phyloP scores from a whole-genome alignment of 1,140 invertebrate species.

The Drosophila ananassae region DNA sequence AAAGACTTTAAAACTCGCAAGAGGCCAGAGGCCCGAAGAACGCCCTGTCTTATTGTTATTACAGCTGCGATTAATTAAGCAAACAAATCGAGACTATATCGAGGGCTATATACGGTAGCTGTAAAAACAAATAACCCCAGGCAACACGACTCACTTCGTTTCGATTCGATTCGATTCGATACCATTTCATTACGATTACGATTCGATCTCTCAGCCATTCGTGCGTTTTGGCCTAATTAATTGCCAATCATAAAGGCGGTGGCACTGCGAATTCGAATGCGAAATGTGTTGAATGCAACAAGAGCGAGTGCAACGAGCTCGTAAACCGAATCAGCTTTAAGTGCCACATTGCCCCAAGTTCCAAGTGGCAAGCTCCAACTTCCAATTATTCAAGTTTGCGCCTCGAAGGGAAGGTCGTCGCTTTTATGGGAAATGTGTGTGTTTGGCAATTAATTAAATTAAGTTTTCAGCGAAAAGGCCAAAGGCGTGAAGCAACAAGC shows the following conservation, averaged over 20 bases:
- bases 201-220: constrained; percentile 30
- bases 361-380: constrained; percentile 35
- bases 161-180: constrained; percentile 18
- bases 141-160: constrained; percentile 27
- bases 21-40: constrained; percentile 14
- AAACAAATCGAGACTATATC: constrained; percentile 65
- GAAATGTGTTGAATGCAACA: background rate
- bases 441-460: constrained; percentile 82
- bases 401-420: constrained; percentile 52
- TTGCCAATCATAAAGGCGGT: constrained; percentile 77
- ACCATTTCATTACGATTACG: constrained; percentile 11
- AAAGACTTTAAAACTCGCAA: constrained; percentile 54
- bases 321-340: constrained; percentile 78
- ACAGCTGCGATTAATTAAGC: constrained; percentile 82
- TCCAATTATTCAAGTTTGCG: constrained; percentile 80
- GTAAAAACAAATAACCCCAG: constrained; percentile 77
- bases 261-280: constrained; percentile 3
- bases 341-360: constrained; percentile 44
- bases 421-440: constrained; percentile 55
- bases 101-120: constrained; percentile 68
- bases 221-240: constrained; percentile 78
- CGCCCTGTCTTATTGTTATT: constrained; percentile 60
- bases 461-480: constrained; percentile 79
- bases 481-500: constrained; percentile 73
- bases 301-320: constrained; percentile 39